Evolutionary conservation across 2,888 invertebrate species (phyloP), one percentile per base, ranked within the genome.

Genomic region (Polyommatus icarus): DNA sequence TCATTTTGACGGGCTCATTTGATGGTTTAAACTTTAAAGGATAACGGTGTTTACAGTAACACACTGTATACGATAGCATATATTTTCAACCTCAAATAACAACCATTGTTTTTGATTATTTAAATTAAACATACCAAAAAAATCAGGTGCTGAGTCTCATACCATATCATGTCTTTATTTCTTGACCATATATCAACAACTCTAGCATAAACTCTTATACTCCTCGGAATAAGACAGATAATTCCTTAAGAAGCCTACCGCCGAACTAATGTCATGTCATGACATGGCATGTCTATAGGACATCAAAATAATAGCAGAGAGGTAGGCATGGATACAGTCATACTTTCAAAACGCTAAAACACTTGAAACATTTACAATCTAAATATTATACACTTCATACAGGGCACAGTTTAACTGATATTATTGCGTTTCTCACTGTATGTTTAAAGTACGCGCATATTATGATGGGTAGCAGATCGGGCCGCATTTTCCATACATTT

Each of bases 351-450:
- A 75, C 75, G 29, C 54, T 24, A 18, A 73, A 50, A 75, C n/a
- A 72, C 10, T 40, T 40, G 8, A 5, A 75, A 75, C 29, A 75
- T 75, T 75, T 54, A 75, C 50, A 75, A 40, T 50, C 7, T 75
- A 75, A 1, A 75, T 50, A 75, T 12, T 50, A 75, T 20, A 75
- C 46, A 24, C 24, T 24, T 75, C 29, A 24, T 46, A 75, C 24
- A 75, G 24, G 29, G 18, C 50, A 75, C 75, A 75, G 46, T 75
- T 54, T 75, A 81, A 90, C 89, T 89, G 88, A 87, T 84, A 87
- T 91, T 91, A 91, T 92, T 91, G 91, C 91, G 82, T 86, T 87
- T 91, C 90, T 92, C 90, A 91, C 91, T 91, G 89, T 85, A 84
- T 78, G 81, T 87, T 84, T 81, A 18, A 54, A 18, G 54, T 54